These are phyloP conservation scores for Sceloporus undulatus DNA, from an alignment of 2,113 vertebrate species.

Conservation along the genomic window DNA sequence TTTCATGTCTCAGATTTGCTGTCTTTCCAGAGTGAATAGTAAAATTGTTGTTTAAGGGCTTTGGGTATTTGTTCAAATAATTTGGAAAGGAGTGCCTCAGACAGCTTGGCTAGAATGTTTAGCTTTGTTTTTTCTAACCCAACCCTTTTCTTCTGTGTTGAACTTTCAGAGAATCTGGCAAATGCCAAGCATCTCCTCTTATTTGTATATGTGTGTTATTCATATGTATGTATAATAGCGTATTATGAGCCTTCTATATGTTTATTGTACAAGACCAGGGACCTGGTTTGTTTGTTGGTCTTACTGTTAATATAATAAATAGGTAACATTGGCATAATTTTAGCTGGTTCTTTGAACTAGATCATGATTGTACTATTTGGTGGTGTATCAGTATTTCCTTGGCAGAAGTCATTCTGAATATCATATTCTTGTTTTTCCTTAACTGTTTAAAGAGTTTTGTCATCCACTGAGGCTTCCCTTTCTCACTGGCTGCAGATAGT, in stretches of 20 bases:
- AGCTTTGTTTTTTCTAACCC: constrained; percentile 88
- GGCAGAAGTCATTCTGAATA: constrained; percentile 56
- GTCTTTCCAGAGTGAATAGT: constrained; percentile 54
- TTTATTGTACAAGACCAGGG: constrained; percentile 60
- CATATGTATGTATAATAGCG: constrained; percentile 72
- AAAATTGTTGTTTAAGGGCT: constrained; percentile 76
- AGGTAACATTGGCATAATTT: neutral
- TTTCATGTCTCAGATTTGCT: constrained; percentile 19
- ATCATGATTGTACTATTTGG: neutral
- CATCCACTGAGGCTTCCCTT: too few species aligned
- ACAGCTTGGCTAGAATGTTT: constrained; percentile 87
- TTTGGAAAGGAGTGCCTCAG: constrained; percentile 88
- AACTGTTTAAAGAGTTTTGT: too few species aligned
- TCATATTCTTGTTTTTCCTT: neutral
- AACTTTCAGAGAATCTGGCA: constrained; percentile 91
- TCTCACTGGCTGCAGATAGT: too few species aligned
- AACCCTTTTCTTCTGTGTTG: constrained; percentile 86
- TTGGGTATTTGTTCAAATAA: constrained; percentile 81
- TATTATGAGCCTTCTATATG: constrained; percentile 68
- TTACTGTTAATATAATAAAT: constrained; percentile 55
- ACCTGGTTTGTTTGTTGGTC: constrained; percentile 67
- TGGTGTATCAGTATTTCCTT: constrained; percentile 26
- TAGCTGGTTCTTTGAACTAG: neutral
- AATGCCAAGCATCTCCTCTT: constrained; percentile 88
- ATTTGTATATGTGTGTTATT: constrained; percentile 74